phyloP scores from a whole-genome alignment of 2,888 invertebrate genomes.

The Acanthosepion pharaonis region DNA sequence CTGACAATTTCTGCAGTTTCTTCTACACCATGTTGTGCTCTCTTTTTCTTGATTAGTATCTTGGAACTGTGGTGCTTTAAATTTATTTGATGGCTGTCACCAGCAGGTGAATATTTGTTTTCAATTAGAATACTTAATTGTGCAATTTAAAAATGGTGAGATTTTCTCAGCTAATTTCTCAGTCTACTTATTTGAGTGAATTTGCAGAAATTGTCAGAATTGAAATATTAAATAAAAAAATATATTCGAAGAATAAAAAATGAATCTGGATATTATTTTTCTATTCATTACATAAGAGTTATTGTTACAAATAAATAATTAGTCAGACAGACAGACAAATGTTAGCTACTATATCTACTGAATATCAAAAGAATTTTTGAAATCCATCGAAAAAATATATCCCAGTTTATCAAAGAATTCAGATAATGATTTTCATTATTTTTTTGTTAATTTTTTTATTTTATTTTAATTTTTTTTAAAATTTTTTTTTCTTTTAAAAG shows the following conservation, averaged over 20 bases:
- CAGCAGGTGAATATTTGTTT: background rate
- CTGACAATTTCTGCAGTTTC: constrained; percentile 23
- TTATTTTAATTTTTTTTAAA: background rate
- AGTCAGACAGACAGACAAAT: background rate
- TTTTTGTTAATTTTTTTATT: background rate
- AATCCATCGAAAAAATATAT: constrained; percentile 33
- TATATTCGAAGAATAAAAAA: constrained; percentile 33
- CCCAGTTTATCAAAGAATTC: constrained; percentile 33
- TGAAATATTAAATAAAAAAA: constrained; percentile 33
- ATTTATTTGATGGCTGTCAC: background rate
- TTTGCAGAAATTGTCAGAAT: constrained; percentile 23
- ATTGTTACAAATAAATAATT: constrained; percentile 33
- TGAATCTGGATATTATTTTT: constrained; percentile 21
- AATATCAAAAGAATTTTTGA: constrained; percentile 1
- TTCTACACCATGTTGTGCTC: background rate
- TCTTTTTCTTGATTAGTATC: background rate
- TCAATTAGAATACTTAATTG: background rate
- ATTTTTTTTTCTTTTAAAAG: background rate
- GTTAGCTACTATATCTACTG: background rate
- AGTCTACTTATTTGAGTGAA: constrained; percentile 33
- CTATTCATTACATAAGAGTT: constrained; percentile 21
- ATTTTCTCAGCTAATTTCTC: background rate
- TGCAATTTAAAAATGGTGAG: background rate
- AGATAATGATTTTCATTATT: background rate
- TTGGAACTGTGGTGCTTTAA: constrained; percentile 7